Evolutionary conservation across 2,797 vertebrate species (phyloP).

Genomic region (Myotis myotis): DNA sequence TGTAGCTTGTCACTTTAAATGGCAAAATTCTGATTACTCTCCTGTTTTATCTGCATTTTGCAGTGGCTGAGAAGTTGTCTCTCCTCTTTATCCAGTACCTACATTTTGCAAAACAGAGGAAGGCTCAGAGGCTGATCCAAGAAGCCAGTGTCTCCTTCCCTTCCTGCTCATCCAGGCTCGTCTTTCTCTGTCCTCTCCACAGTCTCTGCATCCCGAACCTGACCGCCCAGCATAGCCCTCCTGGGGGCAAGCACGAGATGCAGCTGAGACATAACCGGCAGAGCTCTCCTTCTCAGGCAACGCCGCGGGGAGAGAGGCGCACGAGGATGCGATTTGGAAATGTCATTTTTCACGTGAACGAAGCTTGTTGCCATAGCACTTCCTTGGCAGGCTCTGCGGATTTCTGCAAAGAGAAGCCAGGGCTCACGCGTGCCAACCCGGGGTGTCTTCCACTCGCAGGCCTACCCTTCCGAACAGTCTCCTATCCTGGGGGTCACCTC

Average conservation of each 20-base stretch:
- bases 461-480: not conserved
- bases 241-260: not conserved
- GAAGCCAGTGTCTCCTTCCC: not conserved
- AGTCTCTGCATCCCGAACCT: not conserved
- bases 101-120: not conserved
- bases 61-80: not conserved
- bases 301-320: fast-evolving
- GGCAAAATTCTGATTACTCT: not conserved
- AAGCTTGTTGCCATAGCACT: too few species aligned
- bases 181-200: not conserved
- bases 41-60: not conserved
- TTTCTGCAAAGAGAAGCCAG: not conserved
- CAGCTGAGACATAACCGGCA: not conserved
- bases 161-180: not conserved
- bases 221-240: not conserved
- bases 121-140: not conserved
- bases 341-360: not conserved
- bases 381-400: not conserved
- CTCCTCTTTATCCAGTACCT: not conserved
- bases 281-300: not conserved
- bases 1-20: not conserved
- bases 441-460: not conserved
- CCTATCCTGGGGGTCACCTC: not conserved
- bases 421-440: fast-evolving
- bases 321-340: not conserved